Base-by-base conservation (phyloP, 1,140 invertebrate species). In the Dolichoris vasculosae region DNA sequence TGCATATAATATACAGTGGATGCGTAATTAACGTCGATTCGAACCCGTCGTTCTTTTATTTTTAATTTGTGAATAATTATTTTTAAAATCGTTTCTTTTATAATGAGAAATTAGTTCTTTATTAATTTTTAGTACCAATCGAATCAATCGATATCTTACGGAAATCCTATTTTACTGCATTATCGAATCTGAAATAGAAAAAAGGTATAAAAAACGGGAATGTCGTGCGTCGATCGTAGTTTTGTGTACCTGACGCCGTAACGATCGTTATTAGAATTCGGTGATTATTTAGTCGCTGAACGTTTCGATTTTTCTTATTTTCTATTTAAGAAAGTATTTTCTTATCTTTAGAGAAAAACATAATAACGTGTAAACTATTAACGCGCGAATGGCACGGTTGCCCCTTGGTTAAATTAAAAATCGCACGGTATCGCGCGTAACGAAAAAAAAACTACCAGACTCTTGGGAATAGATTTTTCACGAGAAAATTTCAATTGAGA, bases 201-300 rank as follows among this genome's bases (percentile, higher is more conserved):
- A 59, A 59, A 59, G 0, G 23, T 26, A 13, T 59, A 13, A 4
- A 59, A 51, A 43, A 76, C 40, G 73, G 55, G 78, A 55, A 77
- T 83, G 84, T 76, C 69, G 84, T 85, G 69, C 78, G 84, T 85
- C 84, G 17, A 30, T 43, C 78, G 43, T 90, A 87, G 86, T 89
- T 85, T 85, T 88, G 87, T 91, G 90, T 92, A 92, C 91, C 90
- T 91, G 90, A 92, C 88, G 87, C 88, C 87, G 88, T 88, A 87
- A 89, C 89, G 86, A 88, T 88, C 86, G 64, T 38, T 59, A 81
- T 26, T 35, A 48, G 43, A 83, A 87, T 87, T 88, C 81, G 84
- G 76, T 86, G 86, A 87, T 88, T 86, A 46, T 86, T 87, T 84
- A 75, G 85, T 84, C 59, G 46, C 63, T 51, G 26, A 69, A 40